Base-by-base conservation (phyloP, 2,888 invertebrate genomes). In the Nymphalis c-album region DNA sequence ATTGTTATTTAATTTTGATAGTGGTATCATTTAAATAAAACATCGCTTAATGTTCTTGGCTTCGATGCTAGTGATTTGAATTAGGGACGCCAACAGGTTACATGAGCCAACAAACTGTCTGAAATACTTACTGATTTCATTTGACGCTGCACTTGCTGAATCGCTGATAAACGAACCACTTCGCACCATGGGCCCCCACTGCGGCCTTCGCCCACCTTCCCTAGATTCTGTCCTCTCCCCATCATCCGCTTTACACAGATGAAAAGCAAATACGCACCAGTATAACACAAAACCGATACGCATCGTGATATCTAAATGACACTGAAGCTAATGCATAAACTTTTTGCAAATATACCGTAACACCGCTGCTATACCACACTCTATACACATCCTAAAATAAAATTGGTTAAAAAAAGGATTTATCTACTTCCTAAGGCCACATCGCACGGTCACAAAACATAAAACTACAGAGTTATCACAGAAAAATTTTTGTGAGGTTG, bases 251-350 rank as follows among this genome's bases (percentile, higher is more conserved):
- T 87, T 88, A 79, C 90, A 90, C 80, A 91, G 78, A 84, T 91
- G 91, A 83, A 91, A 83, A 80, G 85, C 88, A 79, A 90, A 87
- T 83, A 92, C 88, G 88, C 91, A 92, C 90, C 90, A 91, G 87
- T 90, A 92, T 75, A 92, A 84, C 82, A 90, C 85, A 82, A 91
- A 84, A 88, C 87, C 88, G 86, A 91, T 85, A 90, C 90, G 91
- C 92, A 92, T 92, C 84, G 88, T 92, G 87, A 90, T 86, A 83
- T 84, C 77, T 82, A 83, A 85, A 88, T 89, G 85, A 87, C 89
- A 90, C 86, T 84, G 86, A 78, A 83, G 79, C 82, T 85, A 88
- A 78, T 81, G 78, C 81, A 86, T 80, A 81, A 82, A 87, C 81
- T 81, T 81, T 80, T 85, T 83, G 75, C 76, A 74, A 83, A 77